Evolutionary conservation across 2,797 vertebrate genomes (phyloP).

Genomic region (Macrochelys suwanniensis): DNA sequence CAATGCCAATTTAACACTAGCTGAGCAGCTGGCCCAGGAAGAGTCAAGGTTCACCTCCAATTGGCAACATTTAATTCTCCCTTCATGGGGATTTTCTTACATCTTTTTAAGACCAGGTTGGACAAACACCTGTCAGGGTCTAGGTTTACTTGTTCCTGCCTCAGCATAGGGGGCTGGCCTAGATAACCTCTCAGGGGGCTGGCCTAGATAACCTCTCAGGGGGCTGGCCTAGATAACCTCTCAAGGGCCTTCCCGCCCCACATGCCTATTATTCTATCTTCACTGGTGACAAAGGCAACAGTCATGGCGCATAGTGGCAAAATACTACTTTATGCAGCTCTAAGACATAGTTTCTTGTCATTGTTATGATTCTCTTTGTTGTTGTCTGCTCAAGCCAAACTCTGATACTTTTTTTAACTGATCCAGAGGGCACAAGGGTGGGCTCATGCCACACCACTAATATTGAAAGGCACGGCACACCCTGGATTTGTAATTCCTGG

Average conservation of each 20-base stretch:
- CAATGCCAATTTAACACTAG: not conserved
- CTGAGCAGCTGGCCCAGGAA: not conserved
- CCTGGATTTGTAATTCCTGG: constrained; percentile 25
- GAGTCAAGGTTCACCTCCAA: not conserved
- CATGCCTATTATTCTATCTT: not conserved
- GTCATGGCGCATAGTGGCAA: too few relatives aligned
- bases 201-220: not conserved
- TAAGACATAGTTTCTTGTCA: not conserved
- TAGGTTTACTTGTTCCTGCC: not conserved
- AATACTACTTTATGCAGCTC: not conserved
- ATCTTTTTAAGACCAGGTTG: not conserved
- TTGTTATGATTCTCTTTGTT: not conserved
- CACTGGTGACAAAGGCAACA: not conserved
- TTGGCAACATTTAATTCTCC: not conserved
- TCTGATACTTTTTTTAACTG: not conserved
- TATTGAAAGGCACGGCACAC: not conserved
- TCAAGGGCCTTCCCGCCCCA: not conserved
- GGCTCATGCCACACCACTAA: not conserved
- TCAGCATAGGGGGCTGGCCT: not conserved
- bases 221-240: not conserved
- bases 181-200: not conserved
- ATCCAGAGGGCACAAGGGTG: not conserved
- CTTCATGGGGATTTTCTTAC: not conserved
- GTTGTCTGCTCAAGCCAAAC: not conserved
- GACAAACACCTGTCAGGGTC: not conserved